Evolutionary conservation across 2,888 invertebrate genomes (phyloP).

Genomic region (Aspidapion aeneum): DNA sequence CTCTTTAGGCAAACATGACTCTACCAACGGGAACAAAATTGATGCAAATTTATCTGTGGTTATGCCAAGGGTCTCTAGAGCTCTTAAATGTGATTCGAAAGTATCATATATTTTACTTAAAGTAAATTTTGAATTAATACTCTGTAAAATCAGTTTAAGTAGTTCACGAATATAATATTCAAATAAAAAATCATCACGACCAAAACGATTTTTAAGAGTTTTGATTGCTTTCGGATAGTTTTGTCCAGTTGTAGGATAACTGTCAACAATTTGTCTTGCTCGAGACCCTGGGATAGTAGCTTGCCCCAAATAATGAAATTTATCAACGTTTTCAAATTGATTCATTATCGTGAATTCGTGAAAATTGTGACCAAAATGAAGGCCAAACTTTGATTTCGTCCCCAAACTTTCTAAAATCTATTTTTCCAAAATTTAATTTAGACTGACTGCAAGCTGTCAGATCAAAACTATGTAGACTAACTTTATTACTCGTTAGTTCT

Average conservation of each 20-base stretch:
- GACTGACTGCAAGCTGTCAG: too few species aligned
- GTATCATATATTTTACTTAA: background rate
- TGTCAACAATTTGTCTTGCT: background rate
- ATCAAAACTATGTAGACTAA: too few species aligned
- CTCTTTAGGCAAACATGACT: background rate
- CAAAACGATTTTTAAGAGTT: background rate
- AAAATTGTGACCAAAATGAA: too few species aligned
- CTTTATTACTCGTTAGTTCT: too few species aligned
- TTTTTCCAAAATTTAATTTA: too few species aligned
- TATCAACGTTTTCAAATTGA: background rate
- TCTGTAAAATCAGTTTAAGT: background rate
- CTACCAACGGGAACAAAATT: background rate
- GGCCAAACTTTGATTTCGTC: too few species aligned
- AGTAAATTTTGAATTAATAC: background rate
- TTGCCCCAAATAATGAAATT: background rate
- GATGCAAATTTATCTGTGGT: background rate
- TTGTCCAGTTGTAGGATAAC: background rate
- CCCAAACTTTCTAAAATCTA: too few species aligned
- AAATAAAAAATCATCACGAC: background rate
- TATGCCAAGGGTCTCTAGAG: background rate
- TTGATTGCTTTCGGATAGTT: background rate
- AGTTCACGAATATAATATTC: background rate
- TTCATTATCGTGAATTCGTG: too few species aligned
- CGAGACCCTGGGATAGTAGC: background rate
- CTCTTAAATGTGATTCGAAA: background rate